A percentile compares a stretch with the other conserved stretches of the same genome.
phyloP scores from a whole-genome alignment of 2,888 invertebrate genomes.

The Melanophora roralis region DNA sequence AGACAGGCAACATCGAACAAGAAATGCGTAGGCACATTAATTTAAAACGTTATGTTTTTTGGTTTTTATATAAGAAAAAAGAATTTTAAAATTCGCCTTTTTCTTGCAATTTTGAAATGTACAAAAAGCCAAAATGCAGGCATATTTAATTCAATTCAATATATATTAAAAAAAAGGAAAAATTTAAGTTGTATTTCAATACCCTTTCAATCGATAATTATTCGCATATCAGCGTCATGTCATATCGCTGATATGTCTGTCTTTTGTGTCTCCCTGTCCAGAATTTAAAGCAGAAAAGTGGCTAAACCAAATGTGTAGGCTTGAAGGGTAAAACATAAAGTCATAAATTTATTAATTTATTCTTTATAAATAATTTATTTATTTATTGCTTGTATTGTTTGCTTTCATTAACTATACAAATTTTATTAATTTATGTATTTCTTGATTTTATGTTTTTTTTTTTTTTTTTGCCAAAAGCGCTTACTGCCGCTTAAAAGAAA shows the following conservation, averaged over 20 bases:
- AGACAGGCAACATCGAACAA: constrained; percentile 34
- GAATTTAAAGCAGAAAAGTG: no score
- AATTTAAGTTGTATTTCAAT: constrained; percentile 41
- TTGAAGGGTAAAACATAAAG: not conserved
- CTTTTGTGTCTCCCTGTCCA: not conserved
- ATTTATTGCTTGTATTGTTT: constrained; percentile 44
- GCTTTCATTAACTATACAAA: constrained; percentile 59
- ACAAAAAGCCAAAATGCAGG: not conserved
- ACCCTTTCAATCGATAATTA: constrained; percentile 54
- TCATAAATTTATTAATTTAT: constrained; percentile 62
- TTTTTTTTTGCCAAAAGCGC: not conserved
- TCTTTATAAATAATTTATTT: constrained; percentile 63
- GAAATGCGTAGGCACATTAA: constrained; percentile 54
- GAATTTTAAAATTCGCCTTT: constrained; percentile 1
- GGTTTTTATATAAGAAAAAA: not conserved
- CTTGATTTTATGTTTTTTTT: constrained; percentile 20
- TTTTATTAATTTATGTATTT: constrained; percentile 61
- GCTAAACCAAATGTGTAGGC: not conserved
- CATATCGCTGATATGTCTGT: constrained; percentile 24
- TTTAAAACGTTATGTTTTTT: constrained; percentile 38
- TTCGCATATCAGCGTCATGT: constrained; percentile 55
- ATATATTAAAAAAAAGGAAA: not conserved
- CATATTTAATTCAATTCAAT: constrained; percentile 2
- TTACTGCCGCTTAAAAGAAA: constrained; percentile 1
- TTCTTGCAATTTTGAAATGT: not conserved